Evolutionary conservation across 2,888 invertebrate species (phyloP), one percentile per base, ranked within the genome.

Genomic region (Noctuana brunneofusca): DNA sequence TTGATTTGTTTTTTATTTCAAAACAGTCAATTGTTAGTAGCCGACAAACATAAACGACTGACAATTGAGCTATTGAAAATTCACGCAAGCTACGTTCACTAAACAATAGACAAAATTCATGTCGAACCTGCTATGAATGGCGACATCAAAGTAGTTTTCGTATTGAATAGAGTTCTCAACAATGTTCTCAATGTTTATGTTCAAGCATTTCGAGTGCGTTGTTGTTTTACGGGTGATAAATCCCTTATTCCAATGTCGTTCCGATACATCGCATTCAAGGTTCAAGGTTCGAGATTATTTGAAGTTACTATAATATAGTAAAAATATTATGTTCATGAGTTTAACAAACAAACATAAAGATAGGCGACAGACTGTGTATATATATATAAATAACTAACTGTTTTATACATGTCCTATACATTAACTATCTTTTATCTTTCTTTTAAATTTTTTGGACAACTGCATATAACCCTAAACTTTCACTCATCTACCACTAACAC

Each of bases 41-140:
- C 43, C 32, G 32, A 8, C 43, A 32, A 3, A 20, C 30, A 20
- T 56, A 56, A 57, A 32, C 49, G 48, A 49, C 32, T 43, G 32
- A 48, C 32, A 49, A 57, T 49, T 22, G 35, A 57, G 20, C 35
- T 11, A 57, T 52, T 50, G 58, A 38, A 57, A 58, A 24, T 35
- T 58, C 14, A 50, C 27, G 24, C 50, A 5, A 30, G 22, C 22
- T 11, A 20, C 32, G 32, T 35, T 22, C 32, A 20, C 48, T 57
- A 57, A 57, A 57, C 48, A 57, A 32, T 22, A 14, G 48, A 18
- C 24, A 27, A 56, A 22, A 16, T 52, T 30, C 50, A 52, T 52
- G 32, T 52, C 30, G 32, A 27, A 27, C 22, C 27, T 50, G 27
- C 14, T 14, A 50, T 27, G 49, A 27, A 50, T 50, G 22, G 49